A percentile compares a stretch with the other conserved stretches of the same genome.
These are phyloP conservation scores for Luperina testacea DNA, from an alignment of 2,888 invertebrate species.

Conservation along the genomic window DNA sequence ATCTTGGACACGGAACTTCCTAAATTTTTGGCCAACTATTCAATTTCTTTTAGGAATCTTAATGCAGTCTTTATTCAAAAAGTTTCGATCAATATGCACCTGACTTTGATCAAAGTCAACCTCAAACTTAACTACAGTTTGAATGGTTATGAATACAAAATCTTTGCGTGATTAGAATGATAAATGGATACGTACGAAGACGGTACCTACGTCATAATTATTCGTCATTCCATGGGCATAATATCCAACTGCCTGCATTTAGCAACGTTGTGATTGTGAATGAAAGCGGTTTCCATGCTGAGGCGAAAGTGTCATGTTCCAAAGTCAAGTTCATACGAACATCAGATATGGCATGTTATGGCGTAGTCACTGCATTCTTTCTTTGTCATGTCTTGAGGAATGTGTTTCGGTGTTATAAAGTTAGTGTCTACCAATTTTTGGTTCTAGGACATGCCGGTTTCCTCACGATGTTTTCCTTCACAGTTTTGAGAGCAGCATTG, in stretches of 20 bases:
- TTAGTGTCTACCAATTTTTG: not conserved
- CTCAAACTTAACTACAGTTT: constrained; percentile 19
- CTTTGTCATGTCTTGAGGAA: not conserved
- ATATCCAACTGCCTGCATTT: constrained; percentile 2
- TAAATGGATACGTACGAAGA: not conserved
- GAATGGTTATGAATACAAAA: constrained; percentile 24
- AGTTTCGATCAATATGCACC: not conserved
- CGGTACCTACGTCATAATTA: constrained; percentile 9
- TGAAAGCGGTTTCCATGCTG: constrained; percentile 30
- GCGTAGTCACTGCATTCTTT: constrained; percentile 3
- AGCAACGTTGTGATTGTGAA: constrained; percentile 22
- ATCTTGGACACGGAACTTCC: not conserved
- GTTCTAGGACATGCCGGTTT: too few species aligned
- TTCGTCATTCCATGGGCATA: constrained; percentile 5
- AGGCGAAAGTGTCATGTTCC: constrained; percentile 35
- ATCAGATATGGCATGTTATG: not conserved
- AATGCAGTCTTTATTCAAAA: constrained; percentile 4
- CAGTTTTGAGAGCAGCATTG: too few species aligned
- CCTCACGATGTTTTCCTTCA: too few species aligned
- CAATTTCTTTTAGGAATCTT: not conserved
- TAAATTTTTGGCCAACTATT: not conserved
- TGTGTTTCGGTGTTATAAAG: not conserved
- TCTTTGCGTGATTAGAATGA: constrained; percentile 30
- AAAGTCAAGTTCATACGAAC: constrained; percentile 52
- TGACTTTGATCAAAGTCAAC: constrained; percentile 31